Evolutionary conservation across 1,140 invertebrate species (phyloP).

Genomic region (Aphelinus atriplicis): DNA sequence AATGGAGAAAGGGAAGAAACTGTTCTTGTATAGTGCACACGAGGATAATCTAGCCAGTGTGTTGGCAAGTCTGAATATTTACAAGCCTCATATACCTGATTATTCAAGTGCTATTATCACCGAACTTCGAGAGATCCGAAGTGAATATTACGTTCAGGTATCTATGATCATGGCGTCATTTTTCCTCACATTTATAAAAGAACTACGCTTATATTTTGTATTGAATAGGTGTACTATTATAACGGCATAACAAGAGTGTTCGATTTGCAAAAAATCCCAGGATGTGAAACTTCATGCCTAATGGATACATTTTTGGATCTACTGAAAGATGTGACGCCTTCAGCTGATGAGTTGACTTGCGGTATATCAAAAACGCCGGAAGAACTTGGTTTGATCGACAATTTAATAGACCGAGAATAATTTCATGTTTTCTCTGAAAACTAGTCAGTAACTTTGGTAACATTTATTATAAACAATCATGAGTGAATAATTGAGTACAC

Average conservation of each 20-base stretch:
- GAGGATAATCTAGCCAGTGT: constrained; percentile 77
- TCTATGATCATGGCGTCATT: neutral
- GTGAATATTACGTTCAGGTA: constrained; percentile 44
- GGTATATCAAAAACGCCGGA: too few species aligned
- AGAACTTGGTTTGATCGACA: too few species aligned
- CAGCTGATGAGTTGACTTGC: constrained; percentile 34
- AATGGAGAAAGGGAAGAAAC: constrained; percentile 56
- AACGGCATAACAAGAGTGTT: constrained; percentile 33
- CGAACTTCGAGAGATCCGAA: constrained; percentile 45
- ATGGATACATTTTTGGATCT: constrained; percentile 33
- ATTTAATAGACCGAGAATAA: too few species aligned
- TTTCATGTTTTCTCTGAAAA: too few species aligned
- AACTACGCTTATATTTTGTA: too few species aligned
- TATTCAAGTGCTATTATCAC: constrained; percentile 65
- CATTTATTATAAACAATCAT: too few species aligned
- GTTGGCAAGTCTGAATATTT: constrained; percentile 71
- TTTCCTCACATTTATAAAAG: too few species aligned
- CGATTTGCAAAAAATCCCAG: constrained; percentile 27
- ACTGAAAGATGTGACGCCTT: constrained; percentile 38
- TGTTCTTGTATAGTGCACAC: constrained; percentile 73
- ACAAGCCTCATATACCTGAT: constrained; percentile 67
- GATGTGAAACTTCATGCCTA: constrained; percentile 39
- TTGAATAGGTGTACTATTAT: too few species aligned
- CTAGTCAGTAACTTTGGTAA: too few species aligned
- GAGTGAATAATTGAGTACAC: too few species aligned